These are phyloP conservation scores for Acheta domesticus DNA, from an alignment of 2,888 invertebrate species.

Conservation along the genomic window DNA sequence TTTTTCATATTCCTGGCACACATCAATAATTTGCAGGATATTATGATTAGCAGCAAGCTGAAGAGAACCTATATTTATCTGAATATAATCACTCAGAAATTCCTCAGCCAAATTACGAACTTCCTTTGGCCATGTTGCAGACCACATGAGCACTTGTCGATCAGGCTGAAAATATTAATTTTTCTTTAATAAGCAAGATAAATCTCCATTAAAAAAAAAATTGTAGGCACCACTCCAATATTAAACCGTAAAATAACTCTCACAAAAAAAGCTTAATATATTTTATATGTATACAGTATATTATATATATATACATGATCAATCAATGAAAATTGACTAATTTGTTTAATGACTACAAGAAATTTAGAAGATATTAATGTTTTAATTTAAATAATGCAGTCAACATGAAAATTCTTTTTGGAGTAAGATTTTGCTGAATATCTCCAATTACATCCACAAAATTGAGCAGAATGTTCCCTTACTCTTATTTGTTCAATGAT, in stretches of 20 bases:
- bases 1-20: conserved; percentile 93
- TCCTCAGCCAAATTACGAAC: conserved; percentile 92
- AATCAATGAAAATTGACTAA: too few species aligned
- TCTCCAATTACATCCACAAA: not conserved
- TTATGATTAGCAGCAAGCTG: conserved; percentile 91
- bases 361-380: too few species aligned
- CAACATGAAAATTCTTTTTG: too few species aligned
- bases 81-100: conserved; percentile 91
- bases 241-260: not conserved
- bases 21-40: conserved; percentile 86
- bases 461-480: not conserved
- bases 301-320: not conserved
- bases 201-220: not conserved
- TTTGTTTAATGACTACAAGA: too few species aligned
- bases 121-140: conserved; percentile 99
- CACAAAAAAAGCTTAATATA: not conserved
- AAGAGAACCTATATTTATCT: conserved; percentile 96
- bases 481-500: conserved; percentile 86
- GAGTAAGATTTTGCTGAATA: too few species aligned
- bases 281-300: not conserved
- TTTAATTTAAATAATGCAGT: too few species aligned
- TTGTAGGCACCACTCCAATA: not conserved
- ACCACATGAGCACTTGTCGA: conserved; percentile 87
- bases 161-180: conserved; percentile 28
- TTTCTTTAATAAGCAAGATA: not conserved